These are phyloP conservation scores for Coryphaenoides rupestris DNA, from an alignment of 2,113 vertebrate genomes.

Conservation along the genomic window DNA sequence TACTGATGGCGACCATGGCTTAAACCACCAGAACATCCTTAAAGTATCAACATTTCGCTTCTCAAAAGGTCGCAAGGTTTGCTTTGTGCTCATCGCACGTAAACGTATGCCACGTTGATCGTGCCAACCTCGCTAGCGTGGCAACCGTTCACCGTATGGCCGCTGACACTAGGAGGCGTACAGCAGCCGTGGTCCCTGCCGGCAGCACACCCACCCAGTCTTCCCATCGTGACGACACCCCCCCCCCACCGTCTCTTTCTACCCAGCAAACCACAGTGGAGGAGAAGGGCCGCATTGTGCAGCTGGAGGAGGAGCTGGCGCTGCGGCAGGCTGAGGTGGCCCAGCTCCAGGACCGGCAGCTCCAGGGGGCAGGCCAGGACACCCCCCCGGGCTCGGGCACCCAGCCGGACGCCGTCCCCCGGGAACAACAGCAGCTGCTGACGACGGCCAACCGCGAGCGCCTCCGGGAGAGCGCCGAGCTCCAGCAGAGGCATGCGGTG, in stretches of 20 bases:
- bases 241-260: conserved; percentile 28
- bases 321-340: conserved; percentile 79
- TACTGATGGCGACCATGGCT: conserved; percentile 1
- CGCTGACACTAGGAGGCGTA: conserved; percentile 4
- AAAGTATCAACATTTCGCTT: too few species aligned
- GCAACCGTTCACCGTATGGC: not conserved
- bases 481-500: conserved; percentile 80
- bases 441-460: conserved; percentile 78
- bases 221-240: conserved; percentile 7
- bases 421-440: conserved; percentile 81
- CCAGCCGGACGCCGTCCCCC: conserved; percentile 66
- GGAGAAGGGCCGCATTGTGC: conserved; percentile 86
- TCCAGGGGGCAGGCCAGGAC: conserved; percentile 55
- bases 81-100: too few species aligned
- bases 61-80: too few species aligned
- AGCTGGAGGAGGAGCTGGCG: conserved; percentile 88
- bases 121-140: not conserved
- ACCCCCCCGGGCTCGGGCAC: conserved; percentile 59
- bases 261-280: conserved; percentile 89
- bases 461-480: conserved; percentile 76
- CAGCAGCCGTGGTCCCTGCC: conserved; percentile 2
- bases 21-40: too few species aligned
- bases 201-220: not conserved
- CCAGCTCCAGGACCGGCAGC: conserved; percentile 78
- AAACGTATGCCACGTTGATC: not conserved